Base-by-base conservation (phyloP, 2,888 invertebrate species). In the Aphidoletes aphidimyza region DNA sequence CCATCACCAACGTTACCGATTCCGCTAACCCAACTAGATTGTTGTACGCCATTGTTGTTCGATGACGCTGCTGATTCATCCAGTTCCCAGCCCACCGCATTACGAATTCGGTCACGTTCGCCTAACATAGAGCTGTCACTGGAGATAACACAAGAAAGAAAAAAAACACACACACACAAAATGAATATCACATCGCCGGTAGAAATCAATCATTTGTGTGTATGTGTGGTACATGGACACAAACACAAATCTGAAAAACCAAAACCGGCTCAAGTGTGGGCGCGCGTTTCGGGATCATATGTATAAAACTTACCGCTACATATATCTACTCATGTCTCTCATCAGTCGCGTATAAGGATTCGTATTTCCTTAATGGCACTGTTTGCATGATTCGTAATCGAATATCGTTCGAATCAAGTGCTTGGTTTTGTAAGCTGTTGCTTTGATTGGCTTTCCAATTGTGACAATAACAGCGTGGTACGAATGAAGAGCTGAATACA, bases 61-160 rank as follows among this genome's bases (percentile, higher is more conserved):
- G 84, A 49, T 39, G 84, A 45, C 54, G 84, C 47, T 49, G 84
- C 81, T 83, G 83, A 83, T 47, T 78, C 84, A 87, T 90, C 90
- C 89, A 90, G 88, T 90, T 90, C 90, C 90, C 90, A 90, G 89
- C 90, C 90, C 89, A 90, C 90, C 90, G 90, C 90, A 89, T 90
- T 90, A 90, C 90, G 90, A 90, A 90, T 90, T 88, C 90, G 90
- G 88, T 90, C 90, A 89, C 90, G 90, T 90, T 90, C 90, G 89
- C 90, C 90, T 89, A 90, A 90, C 90, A 90, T 90, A 90, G 89
- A 89, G 89, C 89, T 88, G 89, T 89, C 89, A 87, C 87, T 86
- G 84, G 22, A 37, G 81, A 54, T 78, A 47, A 47, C 47, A 14
- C 47, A 54, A n/a, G n/a, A n/a, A 19, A 37, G 22, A 6, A 36